Evolutionary conservation across 2,888 invertebrate genomes (phyloP), one percentile per base, ranked within the genome.

Genomic region (Caenorhabditis parvicauda): DNA sequence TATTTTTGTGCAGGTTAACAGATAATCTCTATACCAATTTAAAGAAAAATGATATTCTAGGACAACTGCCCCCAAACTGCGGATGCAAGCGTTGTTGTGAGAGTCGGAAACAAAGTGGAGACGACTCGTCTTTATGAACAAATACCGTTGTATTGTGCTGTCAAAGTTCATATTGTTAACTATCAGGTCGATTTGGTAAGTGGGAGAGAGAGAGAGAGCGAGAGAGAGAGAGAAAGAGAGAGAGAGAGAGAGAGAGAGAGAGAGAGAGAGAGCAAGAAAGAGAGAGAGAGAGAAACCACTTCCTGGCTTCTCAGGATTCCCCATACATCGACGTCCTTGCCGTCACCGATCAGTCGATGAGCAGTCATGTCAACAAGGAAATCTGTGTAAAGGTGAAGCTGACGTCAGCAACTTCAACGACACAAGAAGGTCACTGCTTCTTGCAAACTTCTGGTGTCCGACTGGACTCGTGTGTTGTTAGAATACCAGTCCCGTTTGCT

Each of bases 261-360:
- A n/a, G n/a, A n/a, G n/a, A n/a, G n/a, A n/a, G n/a, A n/a, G n/a
- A n/a, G n/a, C n/a, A n/a, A n/a, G n/a, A 5, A 19, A 4, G 29
- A 27, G 29, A 14, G 29, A 46, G 46, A 29, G 17, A 32, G 39
- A 28, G 48, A 37, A 49, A 39, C 7, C 2, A n/a, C 24, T 45
- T 27, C 9, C 7, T n/a, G n/a, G n/a, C n/a, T 35, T 43, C 50
- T 17, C 37, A 76, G 76, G 72, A 74, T 38, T 68, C 74, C 12
- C 77, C 77, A 1, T 77, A 73, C 56, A 67, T 77, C n/a, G 77
- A 78, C 56, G 64, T 76, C 6, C 39, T 78, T 17, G 77, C 74
- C 5, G 62, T 68, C 2, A 62, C 69, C 1, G 77, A 77, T 54
- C 59, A 63, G 29, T 49, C 62, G n/a, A 57, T 75, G 35, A 55